Conservation (phyloP, 37 sponge, comb jelly and placozoan genomes). For the Oopsacas minuta region DNA sequence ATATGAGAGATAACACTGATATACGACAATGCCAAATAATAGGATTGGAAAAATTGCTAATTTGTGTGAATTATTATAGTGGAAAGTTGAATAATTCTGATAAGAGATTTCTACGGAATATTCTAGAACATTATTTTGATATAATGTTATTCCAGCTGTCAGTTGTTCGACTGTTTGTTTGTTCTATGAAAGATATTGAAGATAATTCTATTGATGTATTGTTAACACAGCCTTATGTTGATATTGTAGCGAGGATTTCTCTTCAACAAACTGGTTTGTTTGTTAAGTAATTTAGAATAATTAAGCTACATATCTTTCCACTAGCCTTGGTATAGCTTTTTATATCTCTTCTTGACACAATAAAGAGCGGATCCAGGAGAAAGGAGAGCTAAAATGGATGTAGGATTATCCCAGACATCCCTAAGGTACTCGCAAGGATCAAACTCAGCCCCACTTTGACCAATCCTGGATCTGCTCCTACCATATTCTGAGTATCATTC, state of each 20-base stretch:
- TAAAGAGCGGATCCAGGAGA: too few relatives aligned
- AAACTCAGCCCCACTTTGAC: too few relatives aligned
- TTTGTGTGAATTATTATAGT: background rate
- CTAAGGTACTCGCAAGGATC: too few relatives aligned
- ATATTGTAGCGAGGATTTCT: background rate
- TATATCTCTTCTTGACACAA: too few relatives aligned
- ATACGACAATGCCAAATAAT: background rate
- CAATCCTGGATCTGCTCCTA: too few relatives aligned
- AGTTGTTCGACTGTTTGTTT: background rate
- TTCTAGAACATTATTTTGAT: background rate
- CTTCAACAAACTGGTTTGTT: background rate
- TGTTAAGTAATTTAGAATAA: too few relatives aligned
- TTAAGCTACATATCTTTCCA: too few relatives aligned
- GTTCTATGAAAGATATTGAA: background rate
- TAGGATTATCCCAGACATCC: too few relatives aligned
- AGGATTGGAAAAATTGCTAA: background rate
- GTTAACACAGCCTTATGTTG: background rate
- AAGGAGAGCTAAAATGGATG: too few relatives aligned
- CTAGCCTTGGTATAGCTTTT: too few relatives aligned
- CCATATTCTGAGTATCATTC: too few relatives aligned
- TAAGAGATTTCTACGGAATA: background rate
- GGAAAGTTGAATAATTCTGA: background rate
- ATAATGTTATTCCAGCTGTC: background rate
- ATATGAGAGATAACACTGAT: background rate
- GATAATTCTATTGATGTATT: background rate